Evolutionary conservation across 2,797 vertebrate genomes (phyloP).

Genomic region (Centroberyx gerrardi): DNA sequence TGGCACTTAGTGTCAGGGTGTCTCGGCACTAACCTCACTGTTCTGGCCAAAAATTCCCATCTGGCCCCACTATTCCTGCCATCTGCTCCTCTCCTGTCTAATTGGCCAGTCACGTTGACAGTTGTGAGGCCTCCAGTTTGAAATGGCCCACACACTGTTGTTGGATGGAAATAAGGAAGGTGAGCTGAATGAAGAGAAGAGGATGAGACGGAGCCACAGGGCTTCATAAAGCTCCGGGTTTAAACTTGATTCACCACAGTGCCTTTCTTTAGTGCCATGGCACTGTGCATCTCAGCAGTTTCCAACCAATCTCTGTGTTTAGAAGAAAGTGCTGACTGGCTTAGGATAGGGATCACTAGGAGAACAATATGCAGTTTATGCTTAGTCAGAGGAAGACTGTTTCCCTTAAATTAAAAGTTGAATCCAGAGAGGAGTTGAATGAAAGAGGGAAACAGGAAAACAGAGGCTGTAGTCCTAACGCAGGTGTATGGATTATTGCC

Average conservation of each 20-base stretch:
- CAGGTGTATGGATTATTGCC: slow-evolving; percentile 64
- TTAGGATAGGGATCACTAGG: slow-evolving; percentile 65
- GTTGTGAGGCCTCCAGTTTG: slow-evolving; percentile 61
- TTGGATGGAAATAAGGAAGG: slow-evolving; percentile 31
- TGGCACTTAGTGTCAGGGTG: slow-evolving; percentile 62
- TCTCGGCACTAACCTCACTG: slow-evolving; percentile 59
- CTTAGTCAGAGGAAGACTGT: slow-evolving; percentile 73
- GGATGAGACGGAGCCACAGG: slow-evolving; percentile 20
- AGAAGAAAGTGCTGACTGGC: slow-evolving; percentile 73
- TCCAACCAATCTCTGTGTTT: slow-evolving; percentile 55
- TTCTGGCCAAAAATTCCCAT: slow-evolving; percentile 70
- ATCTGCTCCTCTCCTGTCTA: slow-evolving; percentile 67
- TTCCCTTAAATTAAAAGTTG: slow-evolving; percentile 69
- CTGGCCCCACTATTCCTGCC: slow-evolving; percentile 65
- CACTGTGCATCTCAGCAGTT: slow-evolving; percentile 69
- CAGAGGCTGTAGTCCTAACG: slow-evolving; percentile 36
- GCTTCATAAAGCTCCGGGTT: slow-evolving; percentile 47
- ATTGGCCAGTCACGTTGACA: slow-evolving; percentile 56
- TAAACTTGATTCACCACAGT: slow-evolving; percentile 52
- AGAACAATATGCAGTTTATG: slow-evolving; percentile 69
- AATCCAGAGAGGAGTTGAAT: slow-evolving; percentile 32
- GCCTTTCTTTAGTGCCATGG: slow-evolving; percentile 22
- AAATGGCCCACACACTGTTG: slow-evolving; percentile 47
- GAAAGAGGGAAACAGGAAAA: slow-evolving; percentile 22
- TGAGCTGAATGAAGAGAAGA: slow-evolving; percentile 29